Percentiles rank a stretch among this genome's conserved stretches.
Evolutionary conservation across 2,797 vertebrate species (phyloP).

Genomic region (Melanotaenia nigrans): DNA sequence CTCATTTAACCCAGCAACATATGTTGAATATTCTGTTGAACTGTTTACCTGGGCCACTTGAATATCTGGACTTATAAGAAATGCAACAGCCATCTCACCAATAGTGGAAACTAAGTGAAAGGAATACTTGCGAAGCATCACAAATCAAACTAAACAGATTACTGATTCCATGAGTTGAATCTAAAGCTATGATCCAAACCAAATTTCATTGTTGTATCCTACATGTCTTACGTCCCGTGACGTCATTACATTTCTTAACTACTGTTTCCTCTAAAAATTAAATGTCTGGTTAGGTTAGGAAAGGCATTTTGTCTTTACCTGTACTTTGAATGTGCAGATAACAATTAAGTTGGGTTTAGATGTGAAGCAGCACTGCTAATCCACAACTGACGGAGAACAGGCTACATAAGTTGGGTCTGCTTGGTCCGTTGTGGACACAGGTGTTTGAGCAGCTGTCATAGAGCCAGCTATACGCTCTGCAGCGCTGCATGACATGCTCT

Average conservation of each 20-base stretch:
- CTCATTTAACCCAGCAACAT: not conserved
- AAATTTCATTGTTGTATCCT: too few relatives aligned
- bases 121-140: not conserved
- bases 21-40: not conserved
- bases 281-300: too few relatives aligned
- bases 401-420: slow-evolving; percentile 34
- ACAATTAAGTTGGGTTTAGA: too few relatives aligned
- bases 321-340: too few relatives aligned
- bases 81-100: not conserved
- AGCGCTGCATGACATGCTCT: slow-evolving; percentile 49
- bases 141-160: not conserved
- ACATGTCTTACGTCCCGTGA: too few relatives aligned
- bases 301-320: too few relatives aligned
- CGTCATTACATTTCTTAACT: too few relatives aligned
- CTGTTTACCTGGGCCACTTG: not conserved
- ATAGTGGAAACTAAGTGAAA: not conserved
- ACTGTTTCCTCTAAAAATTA: too few relatives aligned
- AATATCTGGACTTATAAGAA: not conserved
- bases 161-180: not conserved
- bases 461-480: slow-evolving; percentile 52
- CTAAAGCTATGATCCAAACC: not conserved
- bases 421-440: slow-evolving; percentile 60
- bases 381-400: slow-evolving; percentile 45
- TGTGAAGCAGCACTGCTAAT: slow-evolving; percentile 26
- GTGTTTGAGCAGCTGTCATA: slow-evolving; percentile 77